Base-by-base conservation (phyloP, 2,888 invertebrate species). In the Vannuccia rotundouncinata region DNA sequence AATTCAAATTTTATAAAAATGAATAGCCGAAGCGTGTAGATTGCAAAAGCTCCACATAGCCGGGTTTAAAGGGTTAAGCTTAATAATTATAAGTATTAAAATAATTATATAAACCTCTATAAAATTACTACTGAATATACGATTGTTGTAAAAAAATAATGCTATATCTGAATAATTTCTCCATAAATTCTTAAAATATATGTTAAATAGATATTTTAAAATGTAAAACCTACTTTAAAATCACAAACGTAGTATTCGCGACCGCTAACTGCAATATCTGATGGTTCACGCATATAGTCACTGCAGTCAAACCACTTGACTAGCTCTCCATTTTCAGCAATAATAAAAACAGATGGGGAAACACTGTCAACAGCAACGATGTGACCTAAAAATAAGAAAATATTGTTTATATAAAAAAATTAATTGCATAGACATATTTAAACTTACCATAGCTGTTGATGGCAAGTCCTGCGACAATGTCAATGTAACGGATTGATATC, bases 351-450 rank as follows among this genome's bases (percentile, higher is more conserved):
- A 60, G 96, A 95, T 2, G 97, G 96, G 74, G 95, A 95, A 77
- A 97, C 96, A 86, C 95, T 95, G 88, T 97, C 97, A 29, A 97
- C 96, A 59, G 95, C 95, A 78, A 96, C 95, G 84, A 97, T 96
- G 85, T 95, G 92, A 74, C 82, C 82, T 81, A 59, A 60, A 79
- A 31, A 31, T 27, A 82, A 59, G 31, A 66, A 28, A 22, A 73
- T 73, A 27, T 13, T 78, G n/a, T 25, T 27, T 22, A 31, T n/a
- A 78, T n/a, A n/a, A n/a, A n/a, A n/a, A n/a, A n/a, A n/a, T n/a
- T n/a, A n/a, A n/a, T n/a, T n/a, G n/a, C n/a, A n/a, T n/a, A 29
- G 45, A 17, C 45, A 45, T 17, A 45, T 22, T 66, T 22, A 13
- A 13, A 22, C 66, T 77, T 83, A 88, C 95, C 95, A 87, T 93